Evolutionary conservation across 1,140 invertebrate species (phyloP), one percentile per base, ranked within the genome.

Genomic region (Littorina saxatilis): DNA sequence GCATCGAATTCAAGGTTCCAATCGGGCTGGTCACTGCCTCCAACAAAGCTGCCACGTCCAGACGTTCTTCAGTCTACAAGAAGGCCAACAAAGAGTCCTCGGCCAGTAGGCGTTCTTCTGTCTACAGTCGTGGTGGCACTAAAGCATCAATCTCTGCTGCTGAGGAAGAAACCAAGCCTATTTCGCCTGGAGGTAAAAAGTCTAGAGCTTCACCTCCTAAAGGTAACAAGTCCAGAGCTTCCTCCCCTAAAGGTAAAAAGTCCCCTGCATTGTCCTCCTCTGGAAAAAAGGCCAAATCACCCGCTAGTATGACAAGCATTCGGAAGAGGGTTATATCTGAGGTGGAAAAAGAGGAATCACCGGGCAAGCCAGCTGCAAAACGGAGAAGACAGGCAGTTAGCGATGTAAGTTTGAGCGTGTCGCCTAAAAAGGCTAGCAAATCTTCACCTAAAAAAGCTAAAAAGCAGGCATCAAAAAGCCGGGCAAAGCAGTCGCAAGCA

Each of bases 291-390:
- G 23, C 39, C 43, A 72, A 72, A 27, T 73, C 70, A 43, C 70
- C 70, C 9, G 39, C 29, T 23, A 52, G 11, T 4, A 39, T 52
- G 0, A 73, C 39, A 27, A 23, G 70, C 15, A 73, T 11, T 29
- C 20, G 70, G 27, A 73, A 73, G 39, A 73, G 70, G 20, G 50
- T 50, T 73, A 29, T 73, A 7, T 23, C 70, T 50, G 70, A 73
- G 43, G 4, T 73, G 23, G 70, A 73, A 39, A 73, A 32, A 73
- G 70, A 73, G 32, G 70, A 73, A 11, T 73, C 70, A 13, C 40
- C 70, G 29, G 70, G 50, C 2, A 73, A 73, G 37, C 43, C 70
- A 43, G 70, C 40, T 29, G 70, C 70, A 11, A 73, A 73, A 29
- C 39, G 70, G 32, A 47, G 70, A 73, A 73, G 39, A 73, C 40